Base-by-base conservation (phyloP, 2,888 invertebrate species). In the Polydrusus tereticollis region DNA sequence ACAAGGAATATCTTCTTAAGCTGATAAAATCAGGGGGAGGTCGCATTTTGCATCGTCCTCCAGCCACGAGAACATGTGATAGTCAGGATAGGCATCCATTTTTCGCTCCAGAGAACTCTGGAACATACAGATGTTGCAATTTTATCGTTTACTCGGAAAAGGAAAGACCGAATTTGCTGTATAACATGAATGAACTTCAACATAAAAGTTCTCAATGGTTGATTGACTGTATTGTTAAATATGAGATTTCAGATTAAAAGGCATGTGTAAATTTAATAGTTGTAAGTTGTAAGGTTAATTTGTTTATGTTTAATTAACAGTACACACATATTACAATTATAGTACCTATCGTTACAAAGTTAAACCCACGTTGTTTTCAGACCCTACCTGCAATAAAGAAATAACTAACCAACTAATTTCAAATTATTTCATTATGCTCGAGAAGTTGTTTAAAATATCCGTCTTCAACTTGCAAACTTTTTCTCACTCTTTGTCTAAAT, bases 171-270 rank as follows among this genome's bases (percentile, higher is more conserved):
- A 69, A 77, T 21, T 69, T 81, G 45, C 75, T 78, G 59, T 82
- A 82, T 59, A 78, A 80, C 33, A 81, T 81, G 80, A 68, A 76
- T 14, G 81, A 82, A 69, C 74, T 83, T 20, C 78, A 79, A 60
- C 82, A 82, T 75, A 80, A 77, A 67, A 77, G 78, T 23, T 79
- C 80, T 8, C 78, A 77, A 36, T 84, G 84, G 84, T 75, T 84
- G 10, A 77, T 83, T 67, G 79, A 82, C 23, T 83, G 82, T 73
- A 77, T 82, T 57, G 74, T 82, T 38, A 76, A 76, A 72, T 83
- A 69, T 45, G 60, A 72, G 21, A 71, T 75, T 38, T 55, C 33
- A 52, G 64, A 73, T 29, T 73, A 41, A 69, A 23, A 8, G 12
- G n/a, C 4, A 1, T 38, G 12, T 4, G 14, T n/a, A n/a, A 38